Conservation (phyloP, 2,113 vertebrate species). For the Aptenodytes forsteri region DNA sequence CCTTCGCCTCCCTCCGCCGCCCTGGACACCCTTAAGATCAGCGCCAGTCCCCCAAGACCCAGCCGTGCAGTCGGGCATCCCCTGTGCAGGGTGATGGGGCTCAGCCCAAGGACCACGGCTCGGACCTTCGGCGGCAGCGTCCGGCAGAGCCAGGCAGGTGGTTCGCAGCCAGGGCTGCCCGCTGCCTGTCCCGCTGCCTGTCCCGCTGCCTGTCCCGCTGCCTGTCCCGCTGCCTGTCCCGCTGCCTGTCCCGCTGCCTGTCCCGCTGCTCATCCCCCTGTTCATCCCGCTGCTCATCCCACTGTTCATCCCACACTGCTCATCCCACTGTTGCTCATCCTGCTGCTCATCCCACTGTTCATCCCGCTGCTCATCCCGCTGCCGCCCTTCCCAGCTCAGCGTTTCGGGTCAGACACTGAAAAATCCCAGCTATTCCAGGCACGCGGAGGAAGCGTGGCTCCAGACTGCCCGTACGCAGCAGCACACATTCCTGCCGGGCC, state of each 20-base stretch:
- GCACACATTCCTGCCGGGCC: background rate
- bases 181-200: background rate
- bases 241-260: no score
- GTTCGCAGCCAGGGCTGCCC: background rate
- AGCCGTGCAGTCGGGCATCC: rapidly evolving
- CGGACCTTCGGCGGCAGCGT: background rate
- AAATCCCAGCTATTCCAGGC: background rate
- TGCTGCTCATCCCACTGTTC: no score
- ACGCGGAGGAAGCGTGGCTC: background rate
- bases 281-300: no score
- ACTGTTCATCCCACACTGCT: no score
- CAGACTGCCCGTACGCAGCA: background rate
- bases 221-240: no score
- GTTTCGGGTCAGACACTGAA: background rate
- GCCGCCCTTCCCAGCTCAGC: background rate
- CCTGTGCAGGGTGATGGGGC: rapidly evolving
- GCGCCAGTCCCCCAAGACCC: rapidly evolving
- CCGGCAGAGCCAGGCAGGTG: background rate
- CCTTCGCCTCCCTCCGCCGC: background rate
- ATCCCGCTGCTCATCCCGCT: background rate
- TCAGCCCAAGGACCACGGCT: background rate
- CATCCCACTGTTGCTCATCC: no score
- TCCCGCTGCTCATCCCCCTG: no score
- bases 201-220: no score
- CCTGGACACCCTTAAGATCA: rapidly evolving